These are phyloP conservation scores for Eufriesea mexicana DNA, from an alignment of 1,140 invertebrate genomes.

Conservation along the genomic window DNA sequence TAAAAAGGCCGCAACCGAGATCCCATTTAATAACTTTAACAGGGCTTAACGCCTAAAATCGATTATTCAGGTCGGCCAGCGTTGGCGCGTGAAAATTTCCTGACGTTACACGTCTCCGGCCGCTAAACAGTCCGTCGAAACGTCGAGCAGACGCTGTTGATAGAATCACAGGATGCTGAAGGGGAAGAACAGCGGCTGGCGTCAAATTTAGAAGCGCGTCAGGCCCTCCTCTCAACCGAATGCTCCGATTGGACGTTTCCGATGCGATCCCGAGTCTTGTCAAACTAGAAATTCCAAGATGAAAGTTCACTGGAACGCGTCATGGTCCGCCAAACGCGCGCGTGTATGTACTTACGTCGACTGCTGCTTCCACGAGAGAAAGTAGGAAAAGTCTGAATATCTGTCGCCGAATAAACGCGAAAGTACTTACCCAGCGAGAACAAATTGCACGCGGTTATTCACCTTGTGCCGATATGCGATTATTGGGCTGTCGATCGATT, in stretches of 20 bases:
- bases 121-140: background rate
- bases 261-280: background rate
- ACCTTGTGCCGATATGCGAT: no score
- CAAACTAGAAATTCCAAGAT: slow-evolving; percentile 63
- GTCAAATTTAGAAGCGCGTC: background rate
- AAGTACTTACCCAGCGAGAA: slow-evolving; percentile 54
- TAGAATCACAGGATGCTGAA: background rate
- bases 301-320: slow-evolving; percentile 67
- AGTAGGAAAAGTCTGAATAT: slow-evolving; percentile 63
- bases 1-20: background rate
- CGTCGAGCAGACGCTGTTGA: background rate
- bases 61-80: background rate
- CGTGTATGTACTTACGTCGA: background rate
- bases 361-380: slow-evolving; percentile 53
- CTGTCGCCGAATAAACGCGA: slow-evolving; percentile 41
- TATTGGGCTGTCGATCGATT: no score
- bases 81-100: background rate
- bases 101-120: background rate
- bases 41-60: background rate
- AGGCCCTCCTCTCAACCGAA: background rate
- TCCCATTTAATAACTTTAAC: background rate
- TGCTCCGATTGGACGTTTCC: slow-evolving; percentile 24
- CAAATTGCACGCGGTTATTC: background rate
- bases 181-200: slow-evolving; percentile 13
- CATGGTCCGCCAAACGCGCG: slow-evolving; percentile 29